Evolutionary conservation across 2,113 vertebrate species (phyloP).

Genomic region (Forbesichthys agassizii): DNA sequence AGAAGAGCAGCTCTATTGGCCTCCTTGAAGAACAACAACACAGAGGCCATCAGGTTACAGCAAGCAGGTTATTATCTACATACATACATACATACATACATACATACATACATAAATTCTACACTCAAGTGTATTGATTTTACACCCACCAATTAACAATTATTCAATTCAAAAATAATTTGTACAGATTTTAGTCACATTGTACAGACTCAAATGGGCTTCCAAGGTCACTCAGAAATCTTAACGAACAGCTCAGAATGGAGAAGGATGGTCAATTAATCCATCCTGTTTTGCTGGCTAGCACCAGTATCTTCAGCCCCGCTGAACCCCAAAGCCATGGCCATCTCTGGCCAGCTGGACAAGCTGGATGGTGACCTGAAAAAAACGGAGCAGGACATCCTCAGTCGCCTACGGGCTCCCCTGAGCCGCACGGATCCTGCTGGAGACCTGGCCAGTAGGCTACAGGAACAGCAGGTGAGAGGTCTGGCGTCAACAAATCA

Average conservation of each 20-base stretch:
- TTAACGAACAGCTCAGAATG: no score
- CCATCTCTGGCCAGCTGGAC: constrained; percentile 75
- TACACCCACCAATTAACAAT: no score
- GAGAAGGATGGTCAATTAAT: background rate
- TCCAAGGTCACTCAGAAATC: no score
- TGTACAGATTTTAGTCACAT: no score
- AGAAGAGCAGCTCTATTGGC: constrained; percentile 72
- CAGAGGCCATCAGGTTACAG: constrained; percentile 56
- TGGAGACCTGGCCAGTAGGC: constrained; percentile 79
- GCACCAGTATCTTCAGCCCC: constrained; percentile 53
- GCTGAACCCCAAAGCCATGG: constrained; percentile 72
- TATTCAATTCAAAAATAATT: no score
- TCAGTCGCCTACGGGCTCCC: constrained; percentile 79
- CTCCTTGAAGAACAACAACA: constrained; percentile 73
- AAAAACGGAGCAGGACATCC: constrained; percentile 74
- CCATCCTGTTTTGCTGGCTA: constrained; percentile 29
- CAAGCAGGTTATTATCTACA: constrained; percentile 67
- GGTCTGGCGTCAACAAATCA: background rate
- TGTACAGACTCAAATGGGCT: no score
- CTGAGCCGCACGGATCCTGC: constrained; percentile 75
- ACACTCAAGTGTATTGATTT: background rate
- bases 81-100: background rate
- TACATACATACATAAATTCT: background rate
- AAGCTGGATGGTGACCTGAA: constrained; percentile 76
- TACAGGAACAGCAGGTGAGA: constrained; percentile 84